These are phyloP conservation scores for Hippopotamus amphibius DNA, from an alignment of 2,113 vertebrate genomes.

Conservation along the genomic window DNA sequence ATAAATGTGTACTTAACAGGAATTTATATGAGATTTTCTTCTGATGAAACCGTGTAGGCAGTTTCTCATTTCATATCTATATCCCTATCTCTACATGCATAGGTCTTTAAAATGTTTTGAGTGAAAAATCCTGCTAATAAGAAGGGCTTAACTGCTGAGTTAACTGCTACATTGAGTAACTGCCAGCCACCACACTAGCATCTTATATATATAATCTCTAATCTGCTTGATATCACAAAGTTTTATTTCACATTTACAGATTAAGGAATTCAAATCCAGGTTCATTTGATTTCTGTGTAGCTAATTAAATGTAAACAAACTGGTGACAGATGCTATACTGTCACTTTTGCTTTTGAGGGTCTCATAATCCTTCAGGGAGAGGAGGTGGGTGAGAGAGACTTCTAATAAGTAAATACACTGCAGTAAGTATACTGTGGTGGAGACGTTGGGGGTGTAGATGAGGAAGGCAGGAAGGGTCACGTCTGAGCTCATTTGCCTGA, in stretches of 20 bases:
- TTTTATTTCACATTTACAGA: background rate
- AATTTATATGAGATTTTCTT: background rate
- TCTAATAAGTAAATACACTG: background rate
- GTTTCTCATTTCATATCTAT: background rate
- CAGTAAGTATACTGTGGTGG: background rate
- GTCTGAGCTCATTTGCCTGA: background rate
- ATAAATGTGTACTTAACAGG: background rate
- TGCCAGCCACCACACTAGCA: background rate
- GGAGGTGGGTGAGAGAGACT: background rate
- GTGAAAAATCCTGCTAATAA: background rate
- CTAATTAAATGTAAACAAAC: background rate
- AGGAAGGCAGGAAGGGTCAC: background rate
- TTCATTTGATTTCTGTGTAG: background rate
- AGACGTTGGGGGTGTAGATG: no score
- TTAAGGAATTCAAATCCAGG: background rate
- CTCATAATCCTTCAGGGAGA: background rate
- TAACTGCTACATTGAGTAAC: no score
- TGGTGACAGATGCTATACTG: background rate
- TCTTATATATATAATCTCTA: background rate
- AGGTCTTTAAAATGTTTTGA: background rate
- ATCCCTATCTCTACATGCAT: background rate
- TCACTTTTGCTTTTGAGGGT: background rate
- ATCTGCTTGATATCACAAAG: background rate
- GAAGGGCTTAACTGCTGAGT: background rate
- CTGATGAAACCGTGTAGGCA: background rate